A percentile compares a stretch with the other conserved stretches of the same genome.
Conservation (phyloP, 1,140 invertebrate genomes). For the Ditylenchus dipsaci region DNA sequence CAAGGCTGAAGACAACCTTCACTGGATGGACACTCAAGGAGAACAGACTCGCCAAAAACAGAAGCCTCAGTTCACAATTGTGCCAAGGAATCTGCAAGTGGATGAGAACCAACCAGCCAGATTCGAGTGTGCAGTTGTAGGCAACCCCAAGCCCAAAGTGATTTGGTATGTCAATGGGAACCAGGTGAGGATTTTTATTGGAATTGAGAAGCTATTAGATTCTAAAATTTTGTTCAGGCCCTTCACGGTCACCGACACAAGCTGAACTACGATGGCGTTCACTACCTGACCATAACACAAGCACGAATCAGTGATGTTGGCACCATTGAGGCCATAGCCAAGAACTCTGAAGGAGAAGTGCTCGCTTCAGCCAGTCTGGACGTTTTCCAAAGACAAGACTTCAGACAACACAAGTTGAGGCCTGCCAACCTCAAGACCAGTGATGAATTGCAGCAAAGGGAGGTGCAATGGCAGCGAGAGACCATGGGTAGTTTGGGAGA, state of each 20-base stretch:
- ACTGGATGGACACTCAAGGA: constrained; percentile 36
- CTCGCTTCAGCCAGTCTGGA: constrained; percentile 47
- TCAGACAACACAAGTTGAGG: constrained; percentile 51
- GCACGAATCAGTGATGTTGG: constrained; percentile 53
- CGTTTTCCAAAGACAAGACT: constrained; percentile 53
- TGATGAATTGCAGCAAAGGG: constrained; percentile 46
- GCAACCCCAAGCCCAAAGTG: constrained; percentile 53
- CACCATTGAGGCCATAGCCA: constrained; percentile 52
- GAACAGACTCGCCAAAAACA: constrained; percentile 35
- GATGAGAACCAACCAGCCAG: constrained; percentile 54
- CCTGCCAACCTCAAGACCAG: constrained; percentile 46
- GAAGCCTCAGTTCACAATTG: constrained; percentile 53
- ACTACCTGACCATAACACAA: constrained; percentile 53
- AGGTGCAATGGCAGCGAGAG: constrained; percentile 46
- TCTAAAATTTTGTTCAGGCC: not conserved
- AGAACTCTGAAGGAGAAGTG: constrained; percentile 53
- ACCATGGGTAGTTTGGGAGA: constrained; percentile 42
- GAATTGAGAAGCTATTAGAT: not conserved
- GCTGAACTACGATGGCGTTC: constrained; percentile 52
- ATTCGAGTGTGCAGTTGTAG: constrained; percentile 56
- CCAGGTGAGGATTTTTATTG: constrained; percentile 51
- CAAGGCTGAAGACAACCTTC: constrained; percentile 48
- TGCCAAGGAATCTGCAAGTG: constrained; percentile 47
- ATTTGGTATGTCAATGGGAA: constrained; percentile 56
- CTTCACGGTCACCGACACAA: constrained; percentile 49